Conservation (phyloP, 1,140 invertebrate genomes). For the Tetramorium alpestre region DNA sequence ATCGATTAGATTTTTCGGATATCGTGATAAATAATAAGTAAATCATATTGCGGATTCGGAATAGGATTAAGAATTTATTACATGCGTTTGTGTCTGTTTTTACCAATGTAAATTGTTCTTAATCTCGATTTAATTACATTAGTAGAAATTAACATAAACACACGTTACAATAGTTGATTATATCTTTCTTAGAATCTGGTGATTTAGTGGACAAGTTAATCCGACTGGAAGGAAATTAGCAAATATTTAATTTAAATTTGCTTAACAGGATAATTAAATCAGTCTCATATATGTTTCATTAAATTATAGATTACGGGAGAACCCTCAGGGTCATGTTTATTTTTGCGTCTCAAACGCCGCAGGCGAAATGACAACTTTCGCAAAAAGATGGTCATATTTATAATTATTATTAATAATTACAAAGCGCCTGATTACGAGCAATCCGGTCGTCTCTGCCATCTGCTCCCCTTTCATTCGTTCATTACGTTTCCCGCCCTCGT, state of each 20-base stretch:
- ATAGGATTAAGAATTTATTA: background rate
- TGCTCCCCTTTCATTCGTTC: conserved; percentile 40
- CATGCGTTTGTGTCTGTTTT: too few species aligned
- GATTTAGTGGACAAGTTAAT: background rate
- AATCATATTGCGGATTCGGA: too few species aligned
- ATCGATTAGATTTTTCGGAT: background rate
- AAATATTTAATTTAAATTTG: background rate
- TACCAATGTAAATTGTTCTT: too few species aligned
- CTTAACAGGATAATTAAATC: background rate
- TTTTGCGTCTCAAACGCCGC: background rate
- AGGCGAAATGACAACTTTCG: background rate
- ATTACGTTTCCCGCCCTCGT: conserved; percentile 40
- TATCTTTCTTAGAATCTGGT: background rate
- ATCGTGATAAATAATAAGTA: too few species aligned
- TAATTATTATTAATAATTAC: conserved; percentile 30
- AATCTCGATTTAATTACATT: too few species aligned
- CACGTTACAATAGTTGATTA: background rate
- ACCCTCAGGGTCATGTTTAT: background rate
- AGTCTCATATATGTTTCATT: background rate
- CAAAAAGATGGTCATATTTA: background rate
- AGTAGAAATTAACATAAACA: background rate
- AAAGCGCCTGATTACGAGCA: background rate
- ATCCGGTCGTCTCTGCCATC: conserved; percentile 53
- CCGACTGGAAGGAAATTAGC: background rate
- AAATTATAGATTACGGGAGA: background rate